phyloP scores from a whole-genome alignment of 2,888 invertebrate species.

The Ligdia adustata region DNA sequence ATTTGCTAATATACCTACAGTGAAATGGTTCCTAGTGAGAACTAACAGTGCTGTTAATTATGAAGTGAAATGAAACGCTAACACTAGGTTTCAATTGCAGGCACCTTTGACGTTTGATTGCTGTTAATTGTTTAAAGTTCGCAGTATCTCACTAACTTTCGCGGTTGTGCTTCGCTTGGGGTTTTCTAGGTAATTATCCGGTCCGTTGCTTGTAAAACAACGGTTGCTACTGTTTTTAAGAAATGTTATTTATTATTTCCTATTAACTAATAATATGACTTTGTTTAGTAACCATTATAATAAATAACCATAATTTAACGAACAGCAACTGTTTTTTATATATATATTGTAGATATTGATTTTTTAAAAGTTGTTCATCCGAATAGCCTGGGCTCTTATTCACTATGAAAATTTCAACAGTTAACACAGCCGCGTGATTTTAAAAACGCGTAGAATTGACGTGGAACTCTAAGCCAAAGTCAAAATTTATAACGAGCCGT shows the following conservation, averaged over 20 bases:
- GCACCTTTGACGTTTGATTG: constrained; percentile 42
- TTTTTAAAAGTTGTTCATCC: too few species aligned
- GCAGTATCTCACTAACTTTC: constrained; percentile 17
- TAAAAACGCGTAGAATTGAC: too few species aligned
- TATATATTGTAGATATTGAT: too few species aligned
- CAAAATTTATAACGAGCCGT: too few species aligned
- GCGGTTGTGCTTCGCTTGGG: constrained; percentile 14
- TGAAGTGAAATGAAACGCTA: constrained; percentile 46
- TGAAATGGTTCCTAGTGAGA: not conserved
- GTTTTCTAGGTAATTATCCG: constrained; percentile 15
- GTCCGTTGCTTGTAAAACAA: constrained; percentile 7
- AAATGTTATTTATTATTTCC: constrained; percentile 11
- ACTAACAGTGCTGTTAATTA: constrained; percentile 65
- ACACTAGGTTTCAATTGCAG: constrained; percentile 57
- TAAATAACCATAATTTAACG: too few species aligned
- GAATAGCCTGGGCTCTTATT: too few species aligned
- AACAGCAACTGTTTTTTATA: too few species aligned
- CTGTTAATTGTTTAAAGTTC: constrained; percentile 50
- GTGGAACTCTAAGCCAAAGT: too few species aligned
- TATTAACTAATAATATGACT: constrained; percentile 13
- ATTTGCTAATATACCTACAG: too few species aligned
- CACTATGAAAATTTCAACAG: too few species aligned
- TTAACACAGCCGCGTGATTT: too few species aligned
- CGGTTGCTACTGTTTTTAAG: constrained; percentile 11
- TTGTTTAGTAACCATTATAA: constrained; percentile 11